phyloP scores from a whole-genome alignment of 1,140 invertebrate species.

The Tetraneura akinire region DNA sequence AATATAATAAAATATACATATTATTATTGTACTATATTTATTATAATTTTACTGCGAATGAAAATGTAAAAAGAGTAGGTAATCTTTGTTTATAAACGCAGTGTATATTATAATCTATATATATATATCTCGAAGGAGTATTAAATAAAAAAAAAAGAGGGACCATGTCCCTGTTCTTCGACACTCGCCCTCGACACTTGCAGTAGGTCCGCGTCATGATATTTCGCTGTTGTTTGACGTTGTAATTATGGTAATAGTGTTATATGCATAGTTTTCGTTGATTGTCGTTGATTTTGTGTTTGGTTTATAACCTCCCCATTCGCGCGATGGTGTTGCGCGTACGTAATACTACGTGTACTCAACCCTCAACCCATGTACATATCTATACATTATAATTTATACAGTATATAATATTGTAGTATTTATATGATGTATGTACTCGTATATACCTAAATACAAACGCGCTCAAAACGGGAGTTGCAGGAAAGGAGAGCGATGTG shows the following conservation, averaged over 20 bases:
- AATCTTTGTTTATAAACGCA: too few species aligned
- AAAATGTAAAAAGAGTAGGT: too few species aligned
- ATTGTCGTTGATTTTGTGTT: slow-evolving; percentile 49
- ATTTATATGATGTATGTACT: too few species aligned
- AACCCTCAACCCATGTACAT: too few species aligned
- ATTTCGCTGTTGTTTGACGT: slow-evolving; percentile 39
- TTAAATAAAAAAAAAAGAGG: neutral
- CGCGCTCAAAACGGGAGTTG: neutral
- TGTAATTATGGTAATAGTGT: slow-evolving; percentile 49
- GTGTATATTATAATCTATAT: too few species aligned
- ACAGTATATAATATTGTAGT: slow-evolving; percentile 11
- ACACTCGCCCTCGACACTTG: neutral
- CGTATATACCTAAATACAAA: too few species aligned
- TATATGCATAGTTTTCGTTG: slow-evolving; percentile 37
- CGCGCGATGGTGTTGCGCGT: neutral
- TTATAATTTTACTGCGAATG: too few species aligned
- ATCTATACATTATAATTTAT: neutral
- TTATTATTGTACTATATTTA: too few species aligned
- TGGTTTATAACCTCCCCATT: slow-evolving; percentile 13
- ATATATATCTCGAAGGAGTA: too few species aligned
- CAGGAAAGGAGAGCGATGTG: neutral
- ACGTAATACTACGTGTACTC: too few species aligned
- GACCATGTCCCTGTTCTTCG: neutral
- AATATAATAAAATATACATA: too few species aligned
- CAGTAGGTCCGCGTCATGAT: slow-evolving; percentile 6